A percentile compares a stretch with the other conserved stretches of the same genome.
Evolutionary conservation across 2,888 invertebrate genomes (phyloP).

Genomic region (Acrobasis suavella): DNA sequence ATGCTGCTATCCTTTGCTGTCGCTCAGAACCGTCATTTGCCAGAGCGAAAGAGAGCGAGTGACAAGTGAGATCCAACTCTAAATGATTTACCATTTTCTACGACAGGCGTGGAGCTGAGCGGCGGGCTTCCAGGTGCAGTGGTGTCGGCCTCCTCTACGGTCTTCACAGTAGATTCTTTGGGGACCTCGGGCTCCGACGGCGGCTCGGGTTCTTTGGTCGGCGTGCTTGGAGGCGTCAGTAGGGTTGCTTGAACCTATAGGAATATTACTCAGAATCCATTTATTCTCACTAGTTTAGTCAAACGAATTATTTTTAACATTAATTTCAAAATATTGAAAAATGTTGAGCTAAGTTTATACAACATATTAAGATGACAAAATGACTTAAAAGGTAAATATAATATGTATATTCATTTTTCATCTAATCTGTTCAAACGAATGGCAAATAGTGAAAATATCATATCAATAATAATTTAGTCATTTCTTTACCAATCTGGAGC

Average conservation of each 20-base stretch:
- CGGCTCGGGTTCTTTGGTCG: slow-evolving; percentile 51
- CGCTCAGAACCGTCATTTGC: too few species aligned
- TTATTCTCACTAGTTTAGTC: too few species aligned
- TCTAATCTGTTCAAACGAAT: too few species aligned
- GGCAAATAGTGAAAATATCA: not conserved
- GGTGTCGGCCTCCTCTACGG: slow-evolving; percentile 49
- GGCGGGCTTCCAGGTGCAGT: slow-evolving; percentile 60
- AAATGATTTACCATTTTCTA: slow-evolving; percentile 32
- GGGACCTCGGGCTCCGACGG: slow-evolving; percentile 40
- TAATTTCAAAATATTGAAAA: too few species aligned
- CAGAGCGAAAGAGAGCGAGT: too few species aligned
- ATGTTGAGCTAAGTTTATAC: too few species aligned
- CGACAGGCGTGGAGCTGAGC: slow-evolving; percentile 65
- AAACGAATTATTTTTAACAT: too few species aligned
- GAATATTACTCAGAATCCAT: not conserved
- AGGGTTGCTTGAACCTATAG: slow-evolving; percentile 60
- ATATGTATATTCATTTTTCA: too few species aligned
- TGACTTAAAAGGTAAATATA: too few species aligned
- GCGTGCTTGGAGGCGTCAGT: slow-evolving; percentile 69
- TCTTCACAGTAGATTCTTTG: slow-evolving; percentile 44
- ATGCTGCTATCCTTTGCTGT: too few species aligned
- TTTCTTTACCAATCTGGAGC: slow-evolving; percentile 54
- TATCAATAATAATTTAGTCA: not conserved
- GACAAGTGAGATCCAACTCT: too few species aligned
- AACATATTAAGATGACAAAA: too few species aligned